Conservation (phyloP, 2,888 invertebrate genomes). For the Hecatera dysodea region DNA sequence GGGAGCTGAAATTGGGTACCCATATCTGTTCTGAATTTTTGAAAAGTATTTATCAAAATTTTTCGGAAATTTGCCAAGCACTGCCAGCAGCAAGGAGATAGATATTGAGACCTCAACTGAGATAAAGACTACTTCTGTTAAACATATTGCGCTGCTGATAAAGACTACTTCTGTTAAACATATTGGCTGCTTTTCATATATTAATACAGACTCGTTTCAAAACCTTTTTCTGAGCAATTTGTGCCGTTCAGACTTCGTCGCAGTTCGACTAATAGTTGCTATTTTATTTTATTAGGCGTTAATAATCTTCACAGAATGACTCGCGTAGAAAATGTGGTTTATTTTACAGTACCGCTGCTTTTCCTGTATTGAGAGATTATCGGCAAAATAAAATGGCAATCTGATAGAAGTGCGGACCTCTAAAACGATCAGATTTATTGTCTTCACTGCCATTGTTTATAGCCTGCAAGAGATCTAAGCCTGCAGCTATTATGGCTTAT, state of each 20-base stretch:
- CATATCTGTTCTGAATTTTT: conserved; percentile 12
- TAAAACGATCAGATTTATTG: conserved; percentile 40
- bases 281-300: conserved; percentile 44
- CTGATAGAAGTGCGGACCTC: conserved; percentile 4
- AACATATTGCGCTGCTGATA: background rate
- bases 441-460: conserved; percentile 43
- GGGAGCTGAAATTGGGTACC: conserved; percentile 30
- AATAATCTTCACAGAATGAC: background rate
- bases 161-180: background rate
- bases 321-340: background rate
- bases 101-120: background rate
- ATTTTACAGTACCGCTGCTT: background rate
- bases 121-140: background rate
- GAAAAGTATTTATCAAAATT: background rate
- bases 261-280: conserved; percentile 37
- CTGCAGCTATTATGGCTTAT: conserved; percentile 44
- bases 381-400: conserved; percentile 5
- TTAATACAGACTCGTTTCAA: background rate
- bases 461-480: conserved; percentile 27
- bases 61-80: background rate
- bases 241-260: background rate
- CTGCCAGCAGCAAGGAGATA: background rate
- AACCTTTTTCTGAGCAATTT: conserved; percentile 25
- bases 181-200: no score
- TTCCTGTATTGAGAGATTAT: conserved; percentile 37